Percentiles rank a stretch among this genome's conserved stretches.
phyloP scores from a whole-genome alignment of 2,888 invertebrate genomes.

The Thymelicus sylvestris region DNA sequence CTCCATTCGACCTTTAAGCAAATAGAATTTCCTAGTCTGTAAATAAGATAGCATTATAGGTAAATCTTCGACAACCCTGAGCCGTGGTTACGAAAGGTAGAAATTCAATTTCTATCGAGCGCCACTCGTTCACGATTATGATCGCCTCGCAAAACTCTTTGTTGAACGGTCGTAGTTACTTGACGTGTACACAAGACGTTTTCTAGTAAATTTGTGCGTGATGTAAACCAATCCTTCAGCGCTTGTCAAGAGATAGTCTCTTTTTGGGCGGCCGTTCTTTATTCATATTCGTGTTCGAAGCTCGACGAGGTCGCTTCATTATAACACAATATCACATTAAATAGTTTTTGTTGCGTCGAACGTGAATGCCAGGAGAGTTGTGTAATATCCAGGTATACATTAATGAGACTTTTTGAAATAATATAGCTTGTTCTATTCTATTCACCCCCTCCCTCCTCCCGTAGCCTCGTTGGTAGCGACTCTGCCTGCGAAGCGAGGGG shows the following conservation, averaged over 20 bases:
- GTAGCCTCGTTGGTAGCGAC: too few relatives aligned
- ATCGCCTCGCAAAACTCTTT: conserved; percentile 48
- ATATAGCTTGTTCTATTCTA: conserved; percentile 72
- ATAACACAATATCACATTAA: conserved; percentile 71
- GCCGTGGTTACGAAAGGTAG: conserved; percentile 65
- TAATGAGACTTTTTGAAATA: conserved; percentile 78
- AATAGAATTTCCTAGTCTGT: conserved; percentile 80
- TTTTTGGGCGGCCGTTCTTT: conserved; percentile 64
- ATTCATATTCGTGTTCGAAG: conserved; percentile 72
- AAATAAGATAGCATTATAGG: conserved; percentile 78
- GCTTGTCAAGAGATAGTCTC: conserved; percentile 71
- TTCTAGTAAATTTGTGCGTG: conserved; percentile 73
- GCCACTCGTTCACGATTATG: conserved; percentile 56
- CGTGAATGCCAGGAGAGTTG: conserved; percentile 77
- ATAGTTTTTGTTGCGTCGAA: conserved; percentile 76
- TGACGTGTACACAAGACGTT: conserved; percentile 47
- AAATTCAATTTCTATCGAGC: conserved; percentile 72
- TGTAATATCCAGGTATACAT: conserved; percentile 79
- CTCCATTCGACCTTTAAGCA: conserved; percentile 82
- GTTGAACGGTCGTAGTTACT: conserved; percentile 38
- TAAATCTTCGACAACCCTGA: conserved; percentile 69
- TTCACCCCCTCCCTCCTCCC: too few relatives aligned
- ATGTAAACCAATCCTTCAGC: conserved; percentile 73
- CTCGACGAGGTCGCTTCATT: conserved; percentile 55
- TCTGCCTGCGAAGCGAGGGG: too few relatives aligned